phyloP scores from a whole-genome alignment of 2,113 vertebrate genomes.

The Aphyosemion australe region DNA sequence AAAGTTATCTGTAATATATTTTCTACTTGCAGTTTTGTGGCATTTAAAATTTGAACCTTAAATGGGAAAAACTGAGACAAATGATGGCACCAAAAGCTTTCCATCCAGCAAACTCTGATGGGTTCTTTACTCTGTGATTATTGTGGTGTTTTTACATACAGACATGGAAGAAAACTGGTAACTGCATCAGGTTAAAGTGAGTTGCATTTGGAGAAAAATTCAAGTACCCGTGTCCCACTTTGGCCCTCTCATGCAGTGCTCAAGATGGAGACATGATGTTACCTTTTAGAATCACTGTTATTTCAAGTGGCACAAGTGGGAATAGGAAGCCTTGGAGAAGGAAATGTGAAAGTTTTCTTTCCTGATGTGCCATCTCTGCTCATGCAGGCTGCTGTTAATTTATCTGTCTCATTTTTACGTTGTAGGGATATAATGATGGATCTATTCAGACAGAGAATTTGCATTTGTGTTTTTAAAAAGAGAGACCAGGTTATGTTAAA shows the following conservation, averaged over 20 bases:
- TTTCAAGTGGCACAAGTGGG: constrained; percentile 15
- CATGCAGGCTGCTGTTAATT: not conserved
- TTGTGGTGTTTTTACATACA: not conserved
- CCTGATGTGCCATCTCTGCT: not conserved
- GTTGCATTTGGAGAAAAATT: constrained; percentile 6
- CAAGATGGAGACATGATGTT: constrained; percentile 22
- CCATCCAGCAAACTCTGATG: no score
- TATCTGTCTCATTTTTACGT: not conserved
- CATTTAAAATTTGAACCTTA: no score
- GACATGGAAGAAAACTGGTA: not conserved
- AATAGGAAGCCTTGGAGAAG: not conserved
- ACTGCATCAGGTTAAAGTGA: not conserved
- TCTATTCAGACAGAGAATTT: no score
- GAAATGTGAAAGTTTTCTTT: not conserved
- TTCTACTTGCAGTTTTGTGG: no score
- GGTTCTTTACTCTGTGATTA: not conserved
- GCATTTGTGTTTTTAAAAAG: no score
- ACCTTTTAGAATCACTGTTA: constrained; percentile 21
- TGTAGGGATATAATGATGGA: not conserved
- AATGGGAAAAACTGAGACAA: no score
- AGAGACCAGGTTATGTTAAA: not conserved
- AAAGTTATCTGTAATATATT: no score
- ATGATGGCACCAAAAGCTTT: no score
- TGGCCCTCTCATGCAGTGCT: constrained; percentile 1
- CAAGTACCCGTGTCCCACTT: constrained; percentile 4